Percentiles rank a stretch among this genome's conserved stretches.
Evolutionary conservation across 2,113 vertebrate species (phyloP).

Genomic region (Bucco capensis): DNA sequence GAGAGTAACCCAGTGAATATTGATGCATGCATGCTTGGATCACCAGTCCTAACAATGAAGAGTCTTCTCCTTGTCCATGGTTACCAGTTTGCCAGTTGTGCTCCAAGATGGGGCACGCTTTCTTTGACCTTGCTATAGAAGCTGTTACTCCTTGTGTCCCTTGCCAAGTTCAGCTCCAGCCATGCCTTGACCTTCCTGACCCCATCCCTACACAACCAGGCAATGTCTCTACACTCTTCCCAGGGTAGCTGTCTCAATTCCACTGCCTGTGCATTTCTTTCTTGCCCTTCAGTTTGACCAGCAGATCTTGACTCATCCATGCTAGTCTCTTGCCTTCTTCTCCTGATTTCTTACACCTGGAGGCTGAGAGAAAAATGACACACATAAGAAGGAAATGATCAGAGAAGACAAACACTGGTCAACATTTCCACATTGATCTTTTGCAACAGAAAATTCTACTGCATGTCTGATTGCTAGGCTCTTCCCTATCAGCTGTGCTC

Average conservation of each 20-base stretch:
- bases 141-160: neutral
- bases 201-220: neutral
- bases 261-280: too few relatives aligned
- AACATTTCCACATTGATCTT: neutral
- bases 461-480: neutral
- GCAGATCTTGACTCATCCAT: neutral
- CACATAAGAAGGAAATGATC: neutral
- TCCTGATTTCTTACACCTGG: neutral
- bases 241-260: neutral
- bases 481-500: neutral
- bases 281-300: too few relatives aligned
- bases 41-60: neutral
- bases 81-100: neutral
- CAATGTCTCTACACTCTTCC: neutral
- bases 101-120: neutral
- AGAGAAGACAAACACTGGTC: neutral
- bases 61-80: neutral
- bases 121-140: neutral
- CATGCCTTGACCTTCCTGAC: neutral
- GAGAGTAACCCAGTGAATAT: too few relatives aligned
- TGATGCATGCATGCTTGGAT: neutral
- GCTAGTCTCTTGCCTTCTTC: neutral
- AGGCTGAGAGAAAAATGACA: neutral
- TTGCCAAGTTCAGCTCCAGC: neutral
- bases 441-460: neutral